Evolutionary conservation across 2,888 invertebrate genomes (phyloP), one percentile per base, ranked within the genome.

Genomic region (Platerodrilus igneus): DNA sequence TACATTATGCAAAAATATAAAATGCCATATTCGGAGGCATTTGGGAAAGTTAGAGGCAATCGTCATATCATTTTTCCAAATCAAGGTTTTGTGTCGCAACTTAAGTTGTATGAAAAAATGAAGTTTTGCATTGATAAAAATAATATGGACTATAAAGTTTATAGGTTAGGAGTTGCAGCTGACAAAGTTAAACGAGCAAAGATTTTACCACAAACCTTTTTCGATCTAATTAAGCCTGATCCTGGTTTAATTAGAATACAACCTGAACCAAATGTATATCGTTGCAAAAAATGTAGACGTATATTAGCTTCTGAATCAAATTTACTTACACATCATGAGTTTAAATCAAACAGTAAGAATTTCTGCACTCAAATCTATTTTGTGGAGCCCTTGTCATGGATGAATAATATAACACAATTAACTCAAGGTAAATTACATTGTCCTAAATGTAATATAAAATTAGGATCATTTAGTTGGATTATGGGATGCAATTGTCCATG

Each of bases 391-490:
- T 75, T 93, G 59, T 73, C 80, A 7, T 94, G 94, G 93, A 93
- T 93, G 91, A 73, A 74, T 31, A 76, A 80, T 56, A 79, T 85
- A 27, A 71, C 77, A 22, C 78, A 79, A 54, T 75, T 72, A 38
- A 74, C 82, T 8, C 81, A 86, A 58, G 92, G 92, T 21, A 91
- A 92, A 68, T 74, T 94, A 46, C 76, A 82, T 66, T 86, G 93
- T 66, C 88, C 92, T 28, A 86, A 88, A 64, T 93, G 93, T 61
- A 72, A 72, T 41, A 78, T 79, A 44, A 92, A 93, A 70, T 73
- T 93, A 44, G 94, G 93, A 16, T 88, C 86, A 40, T 93, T 87
- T 64, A 90, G 86, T 64, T 93, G 93, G 94, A 77, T 87, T 41
- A 85, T 84, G 78, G 88, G 90, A 36, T 90, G 88, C 57, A 83